Conservation (phyloP, 1,140 invertebrate genomes). For the Camponotus vicinus region DNA sequence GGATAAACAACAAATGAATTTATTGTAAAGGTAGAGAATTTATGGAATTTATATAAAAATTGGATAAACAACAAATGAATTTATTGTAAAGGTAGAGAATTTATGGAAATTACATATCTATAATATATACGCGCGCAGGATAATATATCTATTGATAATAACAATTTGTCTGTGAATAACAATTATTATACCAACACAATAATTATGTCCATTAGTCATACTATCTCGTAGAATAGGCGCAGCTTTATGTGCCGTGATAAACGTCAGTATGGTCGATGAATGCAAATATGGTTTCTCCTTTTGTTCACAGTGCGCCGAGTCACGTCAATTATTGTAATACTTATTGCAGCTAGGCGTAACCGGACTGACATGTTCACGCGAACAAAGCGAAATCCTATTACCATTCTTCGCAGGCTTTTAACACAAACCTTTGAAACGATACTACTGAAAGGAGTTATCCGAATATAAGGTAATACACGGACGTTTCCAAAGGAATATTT, state of each 20-base stretch:
- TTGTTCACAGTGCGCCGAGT: conserved; percentile 39
- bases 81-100: conserved; percentile 19
- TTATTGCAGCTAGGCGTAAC: conserved; percentile 53
- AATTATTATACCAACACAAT: conserved; percentile 33
- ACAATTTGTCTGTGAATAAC: conserved; percentile 39
- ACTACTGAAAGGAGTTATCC: conserved; percentile 43
- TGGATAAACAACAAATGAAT: neutral
- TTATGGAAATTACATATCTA: neutral
- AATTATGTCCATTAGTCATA: conserved; percentile 53
- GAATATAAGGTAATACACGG: conserved; percentile 22
- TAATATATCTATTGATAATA: conserved; percentile 41
- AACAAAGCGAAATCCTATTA: conserved; percentile 52
- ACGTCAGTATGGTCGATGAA: conserved; percentile 35
- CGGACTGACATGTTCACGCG: conserved; percentile 30
- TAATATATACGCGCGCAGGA: neutral
- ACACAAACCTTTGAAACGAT: conserved; percentile 36
- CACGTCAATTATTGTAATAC: conserved; percentile 60
- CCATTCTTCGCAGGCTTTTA: conserved; percentile 51
- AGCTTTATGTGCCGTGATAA: conserved; percentile 43
- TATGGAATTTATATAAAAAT: neutral
- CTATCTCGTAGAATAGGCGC: conserved; percentile 32
- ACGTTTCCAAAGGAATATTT: conserved; percentile 49
- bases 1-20: neutral
- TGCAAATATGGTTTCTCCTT: conserved; percentile 47
- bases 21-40: conserved; percentile 21